Evolutionary conservation across 2,797 vertebrate species (phyloP).

Genomic region (Sebastes vulpes): DNA sequence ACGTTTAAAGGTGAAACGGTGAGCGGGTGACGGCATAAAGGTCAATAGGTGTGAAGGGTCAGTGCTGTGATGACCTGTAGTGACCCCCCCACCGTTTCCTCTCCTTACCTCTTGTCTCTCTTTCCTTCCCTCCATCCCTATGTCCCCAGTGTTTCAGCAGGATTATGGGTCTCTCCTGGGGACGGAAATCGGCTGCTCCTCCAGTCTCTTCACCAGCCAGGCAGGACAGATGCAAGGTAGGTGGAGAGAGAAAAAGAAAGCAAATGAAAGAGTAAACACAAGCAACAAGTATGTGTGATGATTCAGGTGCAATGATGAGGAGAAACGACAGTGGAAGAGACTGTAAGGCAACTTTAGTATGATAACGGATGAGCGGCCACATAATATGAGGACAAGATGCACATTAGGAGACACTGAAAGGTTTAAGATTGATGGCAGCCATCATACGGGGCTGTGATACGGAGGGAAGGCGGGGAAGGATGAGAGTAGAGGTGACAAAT

Average conservation of each 20-base stretch:
- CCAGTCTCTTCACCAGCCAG: slow-evolving; percentile 89
- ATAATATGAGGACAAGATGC: slow-evolving; percentile 51
- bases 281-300: not conserved
- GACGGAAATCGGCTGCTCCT: slow-evolving; percentile 89
- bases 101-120: slow-evolving; percentile 38
- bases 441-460: not conserved
- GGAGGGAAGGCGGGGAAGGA: slow-evolving; percentile 8
- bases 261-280: not conserved
- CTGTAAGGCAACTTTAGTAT: slow-evolving; percentile 13
- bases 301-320: not conserved
- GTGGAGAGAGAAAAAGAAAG: slow-evolving; percentile 42
- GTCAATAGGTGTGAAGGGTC: slow-evolving; percentile 54
- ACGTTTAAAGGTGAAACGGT: slow-evolving; percentile 53
- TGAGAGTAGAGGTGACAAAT: slow-evolving; percentile 44
- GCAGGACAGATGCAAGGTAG: slow-evolving; percentile 88
- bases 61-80: slow-evolving; percentile 30
- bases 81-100: not conserved
- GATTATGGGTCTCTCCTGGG: slow-evolving; percentile 89
- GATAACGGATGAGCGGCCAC: slow-evolving; percentile 35
- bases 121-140: slow-evolving; percentile 27
- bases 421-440: slow-evolving; percentile 35
- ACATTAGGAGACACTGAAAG: slow-evolving; percentile 29
- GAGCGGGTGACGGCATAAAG: slow-evolving; percentile 25
- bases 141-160: slow-evolving; percentile 87
- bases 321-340: not conserved